phyloP scores from a whole-genome alignment of 1,140 invertebrate genomes.

The Drosophila albomicans region DNA sequence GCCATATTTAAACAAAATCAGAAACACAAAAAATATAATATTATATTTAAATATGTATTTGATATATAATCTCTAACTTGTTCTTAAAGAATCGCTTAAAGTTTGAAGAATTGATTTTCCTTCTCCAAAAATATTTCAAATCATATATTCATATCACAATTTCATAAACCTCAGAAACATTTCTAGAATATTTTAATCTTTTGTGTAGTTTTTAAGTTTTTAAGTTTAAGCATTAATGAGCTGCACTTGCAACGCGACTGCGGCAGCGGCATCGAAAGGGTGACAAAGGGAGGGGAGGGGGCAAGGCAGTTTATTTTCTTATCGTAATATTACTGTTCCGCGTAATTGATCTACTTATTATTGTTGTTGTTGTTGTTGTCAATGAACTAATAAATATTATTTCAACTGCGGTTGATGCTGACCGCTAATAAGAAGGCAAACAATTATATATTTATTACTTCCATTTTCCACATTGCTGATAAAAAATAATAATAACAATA shows the following conservation, averaged over 20 bases:
- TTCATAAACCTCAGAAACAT: not conserved
- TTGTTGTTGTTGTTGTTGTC: conserved; percentile 9
- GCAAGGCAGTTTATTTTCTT: conserved; percentile 31
- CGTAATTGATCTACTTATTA: conserved; percentile 75
- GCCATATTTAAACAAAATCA: no score
- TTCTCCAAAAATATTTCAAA: not conserved
- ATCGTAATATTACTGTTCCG: conserved; percentile 59
- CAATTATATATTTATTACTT: conserved; percentile 36
- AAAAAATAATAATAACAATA: conserved; percentile 14
- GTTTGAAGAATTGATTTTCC: no score
- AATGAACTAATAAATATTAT: conserved; percentile 67
- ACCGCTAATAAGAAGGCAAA: conserved; percentile 64
- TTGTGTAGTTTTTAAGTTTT: not conserved
- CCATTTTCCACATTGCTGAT: conserved; percentile 23
- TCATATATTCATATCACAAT: not conserved
- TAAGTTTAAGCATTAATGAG: no score
- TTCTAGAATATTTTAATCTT: not conserved
- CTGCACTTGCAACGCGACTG: conserved; percentile 1
- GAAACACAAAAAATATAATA: no score
- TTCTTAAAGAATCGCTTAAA: no score
- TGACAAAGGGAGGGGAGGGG: not conserved
- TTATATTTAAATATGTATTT: no score
- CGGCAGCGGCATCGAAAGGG: not conserved
- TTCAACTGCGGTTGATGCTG: conserved; percentile 61
- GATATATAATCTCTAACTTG: no score